Evolutionary conservation across 2,797 vertebrate genomes (phyloP), one percentile per base, ranked within the genome.

Genomic region (Fringilla coelebs): DNA sequence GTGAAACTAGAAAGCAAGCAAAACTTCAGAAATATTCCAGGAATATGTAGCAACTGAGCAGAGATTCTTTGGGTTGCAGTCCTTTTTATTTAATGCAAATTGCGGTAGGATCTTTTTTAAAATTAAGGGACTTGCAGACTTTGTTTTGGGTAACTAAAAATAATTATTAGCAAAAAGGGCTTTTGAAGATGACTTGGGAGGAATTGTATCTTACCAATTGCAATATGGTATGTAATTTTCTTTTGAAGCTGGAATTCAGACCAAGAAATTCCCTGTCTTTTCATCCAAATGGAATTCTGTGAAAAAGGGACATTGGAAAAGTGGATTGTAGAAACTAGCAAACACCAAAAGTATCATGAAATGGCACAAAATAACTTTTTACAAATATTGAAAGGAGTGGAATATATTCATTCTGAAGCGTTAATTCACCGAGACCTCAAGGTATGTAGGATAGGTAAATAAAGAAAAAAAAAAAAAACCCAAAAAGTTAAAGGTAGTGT

Each of bases 351-450:
- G 14, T 97, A 98, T 80, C 95, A 96, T 71, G 12, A 46, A 51
- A 97, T 97, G 29, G 97, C 97, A 87, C 85, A 98, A 34, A 15
- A 3, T 4, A 98, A 98, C n/a, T 97, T 96, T 84, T 62, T 90
- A 68, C 98, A 99, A 96, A 97, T 99, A 81, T 78, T 97, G 51
- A 12, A 82, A 32, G 99, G 98, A 63, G 98, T 99, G 7, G 4
- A 97, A 7, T 98, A 98, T 94, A 98, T 99, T 95, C 99, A 99
- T 96, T 97, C 93, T 26, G 1, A 96, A 60, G n/a, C 9, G 1
- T 96, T 98, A 72, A 98, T 99, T 96, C 99, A 99, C 96, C 98
- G 99, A 97, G 99, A 99, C 94, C 97, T 99, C 58, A 99, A 99
- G 98, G 99, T 99, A 95, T 73, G 71, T 73, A 85, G 20, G 60